Evolutionary conservation across 37 sponge, comb jelly and placozoan genomes (phyloP), one percentile per base, ranked within the genome.

Genomic region (Ianthella basta): DNA sequence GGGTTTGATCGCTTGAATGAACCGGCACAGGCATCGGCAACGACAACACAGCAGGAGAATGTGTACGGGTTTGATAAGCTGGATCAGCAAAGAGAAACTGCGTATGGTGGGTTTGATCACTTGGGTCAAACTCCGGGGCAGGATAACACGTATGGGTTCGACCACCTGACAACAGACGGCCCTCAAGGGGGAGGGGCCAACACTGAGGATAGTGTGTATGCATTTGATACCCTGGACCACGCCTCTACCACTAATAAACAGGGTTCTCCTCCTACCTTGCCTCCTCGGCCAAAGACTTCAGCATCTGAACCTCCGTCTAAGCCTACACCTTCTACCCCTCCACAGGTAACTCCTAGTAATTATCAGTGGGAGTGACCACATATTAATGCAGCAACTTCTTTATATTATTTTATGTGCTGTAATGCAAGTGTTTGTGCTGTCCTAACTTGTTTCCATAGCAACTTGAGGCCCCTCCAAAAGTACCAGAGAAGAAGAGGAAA

Each of bases 31-130:
- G 27, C 64, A n/a, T 5, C 64, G 10, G 64, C 64, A 27, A 4
- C 64, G 4, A 10, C 12, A 61, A 4, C 4, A n/a, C 33, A 32
- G 27, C 27, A 59, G 18, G 61, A 53, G 37, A 59, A 57, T 56
- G 60, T 57, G 1, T 80, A 80, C 24, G 81, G 81, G 1, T 80
- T 80, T 80, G 81, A 80, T 60, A 10, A 30, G 36, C 81, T 80
- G 14, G 59, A 38, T 4, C 24, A 40, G 16, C 23, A 40, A 24
- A 44, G 50, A 44, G 50, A 44, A 44, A 8, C 50, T 44, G 50
- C 8, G 3, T 44, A 44, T 8, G 4, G 20, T 72, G 20, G 20
- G 1, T 19, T 24, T 19, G 78, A 23, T 19, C 18, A 6, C 35
- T 13, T 35, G 19, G 35, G 15, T 30, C 32, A 69, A 2, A 1